Evolutionary conservation across 2,797 vertebrate genomes (phyloP).

Genomic region (Catostomus latipinnis): DNA sequence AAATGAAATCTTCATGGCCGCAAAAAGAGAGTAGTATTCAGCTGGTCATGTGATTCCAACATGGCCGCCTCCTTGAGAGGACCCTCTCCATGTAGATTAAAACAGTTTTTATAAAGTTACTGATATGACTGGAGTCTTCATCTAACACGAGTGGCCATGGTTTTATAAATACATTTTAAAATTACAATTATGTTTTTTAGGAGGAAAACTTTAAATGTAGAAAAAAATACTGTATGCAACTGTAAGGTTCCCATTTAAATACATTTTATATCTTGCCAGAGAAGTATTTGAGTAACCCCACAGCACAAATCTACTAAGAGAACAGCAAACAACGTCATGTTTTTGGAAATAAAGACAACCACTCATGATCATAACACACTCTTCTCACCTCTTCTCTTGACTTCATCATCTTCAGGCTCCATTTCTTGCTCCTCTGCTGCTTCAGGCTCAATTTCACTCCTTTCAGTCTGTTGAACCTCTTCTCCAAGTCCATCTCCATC

Average conservation of each 20-base stretch:
- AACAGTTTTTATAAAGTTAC: too few relatives aligned
- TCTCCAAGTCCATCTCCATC: constrained; percentile 81
- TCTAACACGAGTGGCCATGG: too few relatives aligned
- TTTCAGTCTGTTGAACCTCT: constrained; percentile 82
- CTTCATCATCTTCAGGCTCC: constrained; percentile 86
- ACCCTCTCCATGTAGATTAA: too few relatives aligned
- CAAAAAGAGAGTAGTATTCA: too few relatives aligned
- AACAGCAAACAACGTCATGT: background rate
- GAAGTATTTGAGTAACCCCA: background rate
- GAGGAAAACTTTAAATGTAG: too few relatives aligned
- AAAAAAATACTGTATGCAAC: too few relatives aligned
- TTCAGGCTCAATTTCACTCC: constrained; percentile 84
- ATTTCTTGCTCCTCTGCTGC: constrained; percentile 79
- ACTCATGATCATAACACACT: background rate
- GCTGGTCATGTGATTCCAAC: too few relatives aligned
- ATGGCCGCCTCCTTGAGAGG: too few relatives aligned
- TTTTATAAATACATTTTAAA: too few relatives aligned
- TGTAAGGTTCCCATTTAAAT: background rate
- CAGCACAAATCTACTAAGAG: background rate
- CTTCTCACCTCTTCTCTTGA: constrained; percentile 81
- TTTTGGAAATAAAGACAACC: background rate
- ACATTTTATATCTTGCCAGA: background rate
- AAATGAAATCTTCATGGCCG: too few relatives aligned
- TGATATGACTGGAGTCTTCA: too few relatives aligned
- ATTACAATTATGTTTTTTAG: too few relatives aligned